Base-by-base conservation (phyloP, 2,888 invertebrate species). In the Apeira syringaria region DNA sequence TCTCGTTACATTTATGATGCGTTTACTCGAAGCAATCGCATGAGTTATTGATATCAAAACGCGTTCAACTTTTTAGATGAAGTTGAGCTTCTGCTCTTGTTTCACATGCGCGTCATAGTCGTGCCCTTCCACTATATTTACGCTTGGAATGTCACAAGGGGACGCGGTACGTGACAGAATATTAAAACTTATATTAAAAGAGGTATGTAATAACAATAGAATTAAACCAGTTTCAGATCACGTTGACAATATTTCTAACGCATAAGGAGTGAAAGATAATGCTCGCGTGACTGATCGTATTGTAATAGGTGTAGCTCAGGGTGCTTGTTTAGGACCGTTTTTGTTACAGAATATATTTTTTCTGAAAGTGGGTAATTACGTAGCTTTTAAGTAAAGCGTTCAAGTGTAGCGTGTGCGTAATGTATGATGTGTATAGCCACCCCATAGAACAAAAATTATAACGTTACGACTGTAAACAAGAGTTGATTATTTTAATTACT, bases 131-230 rank as follows among this genome's bases (percentile, higher is more conserved):
- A 38, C 39, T 38, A 43, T 50, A 53, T 61, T 57, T 53, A 63
- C 54, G 62, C 51, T 39, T 57, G 57, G 55, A 41, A 33, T 59
- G 54, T 39, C 53, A 50, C 48, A 44, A 59, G 54, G 62, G 59
- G 54, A 55, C 50, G 48, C 42, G 42, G 41, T 57, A 68, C 64
- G 69, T 70, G 69, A 69, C 61, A 48, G 54, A 58, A 59, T 61
- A 64, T 60, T 56, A 56, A 64, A 65, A 59, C 61, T 56, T 45
- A 59, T 57, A 62, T 61, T 47, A 10, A 51, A 60, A 53, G 45
- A 58, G 59, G 49, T 59, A 65, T 61, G 59, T 59, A 61, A 64
- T 59, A 61, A 65, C 59, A 68, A 66, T 64, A 51, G 57, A 44
- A 56, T 61, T 55, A 60, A 53, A 50, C 48, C 40, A 58, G 56